Conservation (phyloP, 2,797 vertebrate genomes). For the Danio tinwini region DNA sequence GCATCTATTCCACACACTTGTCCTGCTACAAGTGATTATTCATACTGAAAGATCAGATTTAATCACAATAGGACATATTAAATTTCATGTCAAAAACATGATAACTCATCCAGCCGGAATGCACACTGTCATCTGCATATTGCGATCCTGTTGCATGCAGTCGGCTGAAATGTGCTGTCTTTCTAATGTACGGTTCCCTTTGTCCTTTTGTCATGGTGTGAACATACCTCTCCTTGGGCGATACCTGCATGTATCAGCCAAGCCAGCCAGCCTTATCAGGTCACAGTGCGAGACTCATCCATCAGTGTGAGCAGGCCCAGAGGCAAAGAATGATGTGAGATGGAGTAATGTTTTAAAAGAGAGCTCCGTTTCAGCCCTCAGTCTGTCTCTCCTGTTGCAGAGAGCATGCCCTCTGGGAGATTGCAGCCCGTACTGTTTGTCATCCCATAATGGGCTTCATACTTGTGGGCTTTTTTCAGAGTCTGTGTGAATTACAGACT, state of each 20-base stretch:
- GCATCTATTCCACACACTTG: neutral
- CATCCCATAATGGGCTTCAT: slow-evolving; percentile 48
- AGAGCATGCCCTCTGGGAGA: slow-evolving; percentile 34
- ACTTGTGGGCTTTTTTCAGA: slow-evolving; percentile 39
- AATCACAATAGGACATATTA: neutral
- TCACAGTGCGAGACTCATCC: slow-evolving; percentile 55
- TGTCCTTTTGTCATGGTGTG: slow-evolving; percentile 53
- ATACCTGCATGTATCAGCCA: slow-evolving; percentile 52
- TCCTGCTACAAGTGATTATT: neutral
- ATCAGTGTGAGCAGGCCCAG: slow-evolving; percentile 56
- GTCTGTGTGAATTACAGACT: slow-evolving; percentile 25
- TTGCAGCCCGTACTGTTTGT: slow-evolving; percentile 43
- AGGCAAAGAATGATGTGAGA: slow-evolving; percentile 51
- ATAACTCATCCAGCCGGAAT: slow-evolving; percentile 24
- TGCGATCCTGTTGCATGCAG: neutral
- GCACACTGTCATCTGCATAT: neutral
- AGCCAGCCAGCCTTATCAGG: slow-evolving; percentile 57
- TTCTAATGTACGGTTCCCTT: slow-evolving; percentile 38
- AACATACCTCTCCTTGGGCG: slow-evolving; percentile 52
- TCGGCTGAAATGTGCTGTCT: slow-evolving; percentile 20
- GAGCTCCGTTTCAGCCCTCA: slow-evolving; percentile 44
- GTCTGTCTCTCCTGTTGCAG: slow-evolving; percentile 37
- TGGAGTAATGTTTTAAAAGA: slow-evolving; percentile 53
- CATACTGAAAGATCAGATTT: neutral
- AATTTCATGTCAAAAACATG: slow-evolving; percentile 7